phyloP scores from a whole-genome alignment of 2,113 vertebrate genomes.

The Crotalus tigris region DNA sequence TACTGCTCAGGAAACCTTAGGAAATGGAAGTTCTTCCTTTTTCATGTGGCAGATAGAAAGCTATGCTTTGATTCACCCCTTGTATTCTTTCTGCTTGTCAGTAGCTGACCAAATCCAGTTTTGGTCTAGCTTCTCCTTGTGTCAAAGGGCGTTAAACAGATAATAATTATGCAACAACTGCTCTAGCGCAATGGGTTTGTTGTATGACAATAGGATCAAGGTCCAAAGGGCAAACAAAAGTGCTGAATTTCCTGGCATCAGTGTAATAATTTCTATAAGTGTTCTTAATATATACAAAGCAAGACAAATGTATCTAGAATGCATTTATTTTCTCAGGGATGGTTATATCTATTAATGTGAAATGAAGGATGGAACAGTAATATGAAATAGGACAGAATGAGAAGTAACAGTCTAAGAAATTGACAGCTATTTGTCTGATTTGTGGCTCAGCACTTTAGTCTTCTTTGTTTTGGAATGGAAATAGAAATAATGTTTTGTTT shows the following conservation, averaged over 20 bases:
- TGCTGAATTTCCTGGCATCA: background rate
- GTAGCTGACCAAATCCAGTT: background rate
- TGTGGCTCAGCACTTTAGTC: background rate
- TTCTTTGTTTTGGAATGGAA: slow-evolving; percentile 12
- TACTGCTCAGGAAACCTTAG: background rate
- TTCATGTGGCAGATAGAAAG: background rate
- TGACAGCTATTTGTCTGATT: slow-evolving; percentile 10
- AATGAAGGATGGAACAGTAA: background rate
- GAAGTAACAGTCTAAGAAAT: background rate
- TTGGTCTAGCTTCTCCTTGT: background rate
- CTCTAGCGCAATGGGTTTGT: background rate
- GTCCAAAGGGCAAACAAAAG: background rate
- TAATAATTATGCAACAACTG: background rate
- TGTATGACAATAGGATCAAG: background rate
- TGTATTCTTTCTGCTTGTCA: background rate
- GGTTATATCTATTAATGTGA: background rate
- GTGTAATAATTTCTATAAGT: background rate
- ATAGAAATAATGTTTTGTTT: slow-evolving; percentile 28
- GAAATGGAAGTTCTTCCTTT: background rate
- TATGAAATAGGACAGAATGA: background rate
- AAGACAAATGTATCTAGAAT: background rate
- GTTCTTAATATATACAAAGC: background rate
- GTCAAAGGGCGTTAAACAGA: background rate
- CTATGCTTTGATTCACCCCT: background rate
- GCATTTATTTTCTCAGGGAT: background rate